A percentile compares a stretch with the other conserved stretches of the same genome.
phyloP scores from a whole-genome alignment of 2,797 vertebrate species.

The Monodelphis domestica region DNA sequence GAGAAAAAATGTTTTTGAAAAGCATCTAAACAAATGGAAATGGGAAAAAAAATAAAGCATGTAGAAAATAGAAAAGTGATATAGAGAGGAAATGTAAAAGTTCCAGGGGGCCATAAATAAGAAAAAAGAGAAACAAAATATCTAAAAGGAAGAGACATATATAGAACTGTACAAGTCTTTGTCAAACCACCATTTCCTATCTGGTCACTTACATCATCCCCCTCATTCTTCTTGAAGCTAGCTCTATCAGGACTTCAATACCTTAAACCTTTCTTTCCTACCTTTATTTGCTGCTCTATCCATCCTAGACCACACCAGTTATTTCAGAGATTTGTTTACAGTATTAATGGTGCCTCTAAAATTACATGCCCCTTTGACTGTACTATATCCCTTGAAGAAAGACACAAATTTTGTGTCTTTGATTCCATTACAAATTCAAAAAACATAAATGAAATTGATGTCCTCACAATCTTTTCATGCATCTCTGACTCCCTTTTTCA shows the following conservation, averaged over 20 bases:
- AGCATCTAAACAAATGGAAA: not conserved
- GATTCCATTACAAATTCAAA: not conserved
- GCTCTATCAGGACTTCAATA: not conserved
- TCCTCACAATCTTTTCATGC: not conserved
- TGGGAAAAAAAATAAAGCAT: conserved; percentile 49
- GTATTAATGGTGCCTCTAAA: not conserved
- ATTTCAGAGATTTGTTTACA: not conserved
- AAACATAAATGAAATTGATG: not conserved
- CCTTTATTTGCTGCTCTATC: not conserved
- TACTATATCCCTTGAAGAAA: not conserved
- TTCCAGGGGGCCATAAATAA: conserved; percentile 45
- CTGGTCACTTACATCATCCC: not conserved
- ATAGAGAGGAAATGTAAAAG: conserved; percentile 57
- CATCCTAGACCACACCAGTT: not conserved
- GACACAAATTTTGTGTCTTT: not conserved
- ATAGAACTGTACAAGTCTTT: conserved; percentile 16
- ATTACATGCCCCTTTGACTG: not conserved
- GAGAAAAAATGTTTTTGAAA: not conserved
- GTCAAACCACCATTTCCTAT: not conserved
- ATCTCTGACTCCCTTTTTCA: not conserved
- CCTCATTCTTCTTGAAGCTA: not conserved
- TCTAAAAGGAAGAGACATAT: conserved; percentile 41
- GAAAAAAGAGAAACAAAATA: conserved; percentile 22
- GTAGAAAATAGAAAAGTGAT: conserved; percentile 40
- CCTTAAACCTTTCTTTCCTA: not conserved